Evolutionary conservation across 2,113 vertebrate species (phyloP), one percentile per base, ranked within the genome.

Genomic region (Raja brachyura): DNA sequence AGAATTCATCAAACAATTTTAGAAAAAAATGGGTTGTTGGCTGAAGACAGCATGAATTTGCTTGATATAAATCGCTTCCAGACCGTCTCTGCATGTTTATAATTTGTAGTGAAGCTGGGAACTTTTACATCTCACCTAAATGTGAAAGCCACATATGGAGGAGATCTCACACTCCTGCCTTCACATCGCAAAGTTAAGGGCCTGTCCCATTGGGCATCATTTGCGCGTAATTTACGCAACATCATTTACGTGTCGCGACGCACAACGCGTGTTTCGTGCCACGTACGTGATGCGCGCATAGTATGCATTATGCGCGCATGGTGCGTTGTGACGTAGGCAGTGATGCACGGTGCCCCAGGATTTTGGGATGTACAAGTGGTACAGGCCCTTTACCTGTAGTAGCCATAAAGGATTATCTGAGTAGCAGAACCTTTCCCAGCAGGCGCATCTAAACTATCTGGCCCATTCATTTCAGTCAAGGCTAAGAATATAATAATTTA

Each of bases 401-500:
- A 81, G 28, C 22, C 8, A 54, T 56, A 81, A 81, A 56, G 48
- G 48, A 81, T 85, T 28, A 85, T 85, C 22, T 85, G 0, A 28
- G 48, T 81, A 81, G 14, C 70, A 54, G 14, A 20, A 54, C 16
- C 78, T 81, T 54, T 4, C 48, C 28, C 54, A 54, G 11, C 3
- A 59, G 81, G 7, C 54, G 28, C 39, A 25, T 81, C 48, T 10
- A 81, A 56, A 54, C 20, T 54, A 73, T 25, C 7, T 18, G 22
- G 11, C 48, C 9, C 54, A 56, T 59, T 20, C 54, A 8, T n/a
- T 61, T 85, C 56, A 85, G 56, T 61, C 5, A 28, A n/a, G 56
- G 81, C 25, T 85, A 61, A 59, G 56, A 85, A 18, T 56, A 59
- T n/a, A 61, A 85, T 85, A 85, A 83, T 83, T 56, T 54, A 83